These are phyloP conservation scores for Eupsittula cactorum DNA, from an alignment of 2,113 vertebrate genomes.

Conservation along the genomic window DNA sequence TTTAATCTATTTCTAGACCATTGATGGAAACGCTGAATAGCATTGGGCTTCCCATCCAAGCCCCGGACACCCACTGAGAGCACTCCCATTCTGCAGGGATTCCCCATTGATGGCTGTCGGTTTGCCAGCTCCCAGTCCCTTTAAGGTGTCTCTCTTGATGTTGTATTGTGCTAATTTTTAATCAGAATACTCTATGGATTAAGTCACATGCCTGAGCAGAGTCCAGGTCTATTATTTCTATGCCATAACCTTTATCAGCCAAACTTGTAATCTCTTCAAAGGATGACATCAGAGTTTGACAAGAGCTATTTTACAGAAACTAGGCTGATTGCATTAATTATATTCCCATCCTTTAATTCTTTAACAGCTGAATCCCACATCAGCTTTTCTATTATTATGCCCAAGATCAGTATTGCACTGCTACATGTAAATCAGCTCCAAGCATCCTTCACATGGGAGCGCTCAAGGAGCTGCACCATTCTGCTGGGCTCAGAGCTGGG, in stretches of 20 bases:
- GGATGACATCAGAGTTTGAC: slow-evolving; percentile 67
- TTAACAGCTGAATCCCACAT: slow-evolving; percentile 53
- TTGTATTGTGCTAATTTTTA: slow-evolving; percentile 64
- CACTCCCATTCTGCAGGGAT: slow-evolving; percentile 47
- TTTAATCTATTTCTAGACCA: slow-evolving; percentile 68
- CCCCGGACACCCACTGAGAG: slow-evolving; percentile 35
- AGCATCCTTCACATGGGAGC: not conserved
- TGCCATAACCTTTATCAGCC: slow-evolving; percentile 62
- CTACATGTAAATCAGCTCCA: not conserved
- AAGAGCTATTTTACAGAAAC: slow-evolving; percentile 64
- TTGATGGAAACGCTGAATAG: slow-evolving; percentile 58
- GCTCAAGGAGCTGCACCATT: not conserved
- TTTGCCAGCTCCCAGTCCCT: slow-evolving; percentile 54
- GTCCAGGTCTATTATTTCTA: slow-evolving; percentile 59
- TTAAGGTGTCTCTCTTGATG: slow-evolving; percentile 63
- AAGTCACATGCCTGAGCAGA: slow-evolving; percentile 60
- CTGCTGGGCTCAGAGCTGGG: not conserved
- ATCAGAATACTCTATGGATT: slow-evolving; percentile 62
- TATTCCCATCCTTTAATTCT: slow-evolving; percentile 64
- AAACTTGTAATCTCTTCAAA: slow-evolving; percentile 72
- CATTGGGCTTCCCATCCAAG: slow-evolving; percentile 35
- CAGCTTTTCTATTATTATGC: slow-evolving; percentile 49
- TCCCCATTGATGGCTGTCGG: slow-evolving; percentile 51
- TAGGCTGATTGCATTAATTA: slow-evolving; percentile 68
- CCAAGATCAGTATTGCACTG: slow-evolving; percentile 2